phyloP scores from a whole-genome alignment of 2,797 vertebrate species.

The Chloroceryle inda region DNA sequence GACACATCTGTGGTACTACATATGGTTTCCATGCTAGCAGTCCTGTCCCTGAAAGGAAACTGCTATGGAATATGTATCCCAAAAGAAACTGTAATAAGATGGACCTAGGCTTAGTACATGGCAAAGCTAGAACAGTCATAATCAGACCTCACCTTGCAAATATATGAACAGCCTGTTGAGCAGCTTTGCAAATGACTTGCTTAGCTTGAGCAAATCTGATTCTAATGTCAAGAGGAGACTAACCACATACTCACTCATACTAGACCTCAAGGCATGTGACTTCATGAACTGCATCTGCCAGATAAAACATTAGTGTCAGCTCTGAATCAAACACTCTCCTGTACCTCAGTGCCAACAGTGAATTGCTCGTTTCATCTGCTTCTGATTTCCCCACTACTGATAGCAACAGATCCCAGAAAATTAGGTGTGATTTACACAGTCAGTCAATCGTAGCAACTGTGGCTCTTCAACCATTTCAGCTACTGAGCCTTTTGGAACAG shows the following conservation, averaged over 20 bases:
- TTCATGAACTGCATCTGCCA: not conserved
- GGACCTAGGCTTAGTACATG: not conserved
- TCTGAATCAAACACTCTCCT: not conserved
- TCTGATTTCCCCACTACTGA: not conserved
- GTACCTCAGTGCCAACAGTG: not conserved
- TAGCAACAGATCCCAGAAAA: constrained; percentile 1
- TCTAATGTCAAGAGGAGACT: not conserved
- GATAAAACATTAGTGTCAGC: not conserved
- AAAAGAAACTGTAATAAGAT: not conserved
- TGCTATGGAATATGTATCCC: not conserved
- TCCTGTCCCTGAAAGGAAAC: not conserved
- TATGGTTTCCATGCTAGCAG: not conserved
- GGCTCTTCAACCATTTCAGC: not conserved
- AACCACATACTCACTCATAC: not conserved
- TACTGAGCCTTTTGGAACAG: not conserved
- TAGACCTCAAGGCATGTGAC: not conserved
- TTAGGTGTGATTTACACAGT: not conserved
- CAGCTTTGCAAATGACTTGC: not conserved
- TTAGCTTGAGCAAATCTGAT: not conserved
- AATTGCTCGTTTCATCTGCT: not conserved
- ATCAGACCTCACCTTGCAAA: not conserved
- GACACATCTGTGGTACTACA: not conserved
- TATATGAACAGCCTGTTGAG: not conserved
- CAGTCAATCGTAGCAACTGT: not conserved
- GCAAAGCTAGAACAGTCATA: not conserved